phyloP scores from a whole-genome alignment of 1,140 invertebrate genomes.

The Drosophila leontia region DNA sequence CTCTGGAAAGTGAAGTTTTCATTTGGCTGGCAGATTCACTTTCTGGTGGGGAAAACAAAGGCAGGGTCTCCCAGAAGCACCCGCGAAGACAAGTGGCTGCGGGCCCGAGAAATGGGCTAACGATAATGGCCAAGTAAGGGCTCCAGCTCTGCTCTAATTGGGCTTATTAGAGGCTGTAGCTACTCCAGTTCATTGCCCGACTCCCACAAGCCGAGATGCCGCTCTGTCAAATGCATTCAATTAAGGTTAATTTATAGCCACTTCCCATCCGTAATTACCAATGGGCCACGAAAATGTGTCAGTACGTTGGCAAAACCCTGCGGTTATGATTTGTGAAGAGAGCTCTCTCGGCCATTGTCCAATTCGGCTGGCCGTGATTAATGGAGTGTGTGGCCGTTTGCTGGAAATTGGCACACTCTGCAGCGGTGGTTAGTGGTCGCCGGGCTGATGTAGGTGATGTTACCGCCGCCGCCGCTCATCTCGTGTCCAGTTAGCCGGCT shows the following conservation, averaged over 20 bases:
- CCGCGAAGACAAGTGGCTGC: constrained; percentile 10
- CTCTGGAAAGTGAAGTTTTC: constrained; percentile 67
- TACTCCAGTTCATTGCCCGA: constrained; percentile 59
- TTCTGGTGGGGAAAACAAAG: constrained; percentile 35
- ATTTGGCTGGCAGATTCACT: constrained; percentile 54
- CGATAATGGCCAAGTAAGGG: constrained; percentile 42
- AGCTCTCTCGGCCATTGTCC: constrained; percentile 55
- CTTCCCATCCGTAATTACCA: constrained; percentile 73
- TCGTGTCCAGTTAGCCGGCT: constrained; percentile 66
- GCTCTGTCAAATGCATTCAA: constrained; percentile 77
- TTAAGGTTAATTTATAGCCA: constrained; percentile 81
- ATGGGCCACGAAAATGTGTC: constrained; percentile 55
- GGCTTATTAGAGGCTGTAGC: constrained; percentile 36
- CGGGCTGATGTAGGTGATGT: constrained; percentile 52
- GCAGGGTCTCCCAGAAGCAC: constrained; percentile 13
- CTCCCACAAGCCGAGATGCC: constrained; percentile 61
- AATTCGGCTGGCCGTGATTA: constrained; percentile 65
- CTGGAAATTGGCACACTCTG: constrained; percentile 67
- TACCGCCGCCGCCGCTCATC: constrained; percentile 54
- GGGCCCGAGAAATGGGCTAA: constrained; percentile 47
- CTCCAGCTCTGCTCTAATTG: constrained; percentile 29
- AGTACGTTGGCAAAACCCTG: constrained; percentile 64
- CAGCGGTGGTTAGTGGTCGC: constrained; percentile 14
- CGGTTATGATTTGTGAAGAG: constrained; percentile 75
- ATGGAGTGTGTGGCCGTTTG: constrained; percentile 54